These are phyloP conservation scores for Clarias laeviceps DNA, from an alignment of 2,797 vertebrate species.

Conservation along the genomic window DNA sequence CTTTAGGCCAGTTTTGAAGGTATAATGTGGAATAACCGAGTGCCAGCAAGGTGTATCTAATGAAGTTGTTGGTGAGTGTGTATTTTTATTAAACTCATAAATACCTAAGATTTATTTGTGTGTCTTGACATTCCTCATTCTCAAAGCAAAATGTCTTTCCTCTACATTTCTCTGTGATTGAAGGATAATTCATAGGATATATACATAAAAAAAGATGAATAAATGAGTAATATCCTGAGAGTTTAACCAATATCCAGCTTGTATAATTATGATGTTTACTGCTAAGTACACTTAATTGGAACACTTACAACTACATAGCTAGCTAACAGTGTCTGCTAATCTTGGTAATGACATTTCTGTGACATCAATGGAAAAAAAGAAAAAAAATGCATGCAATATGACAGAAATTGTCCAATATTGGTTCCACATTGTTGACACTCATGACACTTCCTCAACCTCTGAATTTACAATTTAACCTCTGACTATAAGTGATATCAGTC, in stretches of 20 bases:
- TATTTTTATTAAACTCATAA: background rate
- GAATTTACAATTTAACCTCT: background rate
- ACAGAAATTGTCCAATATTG: background rate
- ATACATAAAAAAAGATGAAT: background rate
- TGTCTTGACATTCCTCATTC: background rate
- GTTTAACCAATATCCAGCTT: background rate
- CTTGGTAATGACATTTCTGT: background rate
- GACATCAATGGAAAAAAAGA: background rate
- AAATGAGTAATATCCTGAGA: background rate
- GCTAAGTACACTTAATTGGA: background rate
- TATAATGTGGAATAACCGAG: no score
- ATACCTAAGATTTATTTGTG: background rate
- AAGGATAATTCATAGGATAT: background rate
- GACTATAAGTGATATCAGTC: background rate
- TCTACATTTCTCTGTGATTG: background rate
- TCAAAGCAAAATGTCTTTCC: background rate
- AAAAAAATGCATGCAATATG: background rate
- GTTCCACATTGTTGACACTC: background rate
- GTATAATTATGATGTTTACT: constrained; percentile 2
- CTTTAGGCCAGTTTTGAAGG: no score
- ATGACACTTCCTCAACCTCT: background rate
- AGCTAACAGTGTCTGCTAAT: background rate
- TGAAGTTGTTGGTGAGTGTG: background rate
- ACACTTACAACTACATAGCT: background rate
- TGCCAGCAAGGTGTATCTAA: no score